Evolutionary conservation across 1,140 invertebrate genomes (phyloP).

Genomic region (Drosophila ananassae): DNA sequence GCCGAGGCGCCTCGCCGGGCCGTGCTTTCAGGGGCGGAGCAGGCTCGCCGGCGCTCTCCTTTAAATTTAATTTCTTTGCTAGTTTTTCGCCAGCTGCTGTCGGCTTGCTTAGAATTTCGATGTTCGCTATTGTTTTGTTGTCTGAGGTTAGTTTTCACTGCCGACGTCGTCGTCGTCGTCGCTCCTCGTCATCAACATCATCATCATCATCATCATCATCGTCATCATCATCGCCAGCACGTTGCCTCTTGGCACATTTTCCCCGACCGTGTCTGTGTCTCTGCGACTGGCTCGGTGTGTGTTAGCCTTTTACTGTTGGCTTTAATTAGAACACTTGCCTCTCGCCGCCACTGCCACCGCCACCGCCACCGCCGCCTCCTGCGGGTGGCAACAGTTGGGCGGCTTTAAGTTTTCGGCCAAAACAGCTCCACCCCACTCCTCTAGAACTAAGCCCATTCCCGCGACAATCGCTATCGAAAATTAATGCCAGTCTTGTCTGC

Average conservation of each 20-base stretch:
- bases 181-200: no score
- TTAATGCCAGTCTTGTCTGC: background rate
- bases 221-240: conserved; percentile 31
- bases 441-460: background rate
- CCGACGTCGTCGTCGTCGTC: conserved; percentile 43
- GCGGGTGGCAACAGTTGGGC: conserved; percentile 72
- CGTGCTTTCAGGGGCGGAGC: conserved; percentile 27
- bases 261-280: conserved; percentile 46
- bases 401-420: conserved; percentile 56
- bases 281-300: conserved; percentile 6
- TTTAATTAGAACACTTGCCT: conserved; percentile 81
- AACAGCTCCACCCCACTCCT: background rate
- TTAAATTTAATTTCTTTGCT: conserved; percentile 82
- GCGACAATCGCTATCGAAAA: background rate
- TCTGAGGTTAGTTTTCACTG: conserved; percentile 82
- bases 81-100: conserved; percentile 60
- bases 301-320: conserved; percentile 70
- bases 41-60: conserved; percentile 37
- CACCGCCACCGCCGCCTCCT: background rate
- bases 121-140: conserved; percentile 81
- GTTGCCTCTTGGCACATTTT: conserved; percentile 78
- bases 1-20: conserved; percentile 52
- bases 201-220: conserved; percentile 16
- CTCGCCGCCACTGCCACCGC: background rate
- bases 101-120: conserved; percentile 78